Percentiles rank a stretch among this genome's conserved stretches.
Evolutionary conservation across 2,888 invertebrate species (phyloP).

Genomic region (Drosophila limbata): DNA sequence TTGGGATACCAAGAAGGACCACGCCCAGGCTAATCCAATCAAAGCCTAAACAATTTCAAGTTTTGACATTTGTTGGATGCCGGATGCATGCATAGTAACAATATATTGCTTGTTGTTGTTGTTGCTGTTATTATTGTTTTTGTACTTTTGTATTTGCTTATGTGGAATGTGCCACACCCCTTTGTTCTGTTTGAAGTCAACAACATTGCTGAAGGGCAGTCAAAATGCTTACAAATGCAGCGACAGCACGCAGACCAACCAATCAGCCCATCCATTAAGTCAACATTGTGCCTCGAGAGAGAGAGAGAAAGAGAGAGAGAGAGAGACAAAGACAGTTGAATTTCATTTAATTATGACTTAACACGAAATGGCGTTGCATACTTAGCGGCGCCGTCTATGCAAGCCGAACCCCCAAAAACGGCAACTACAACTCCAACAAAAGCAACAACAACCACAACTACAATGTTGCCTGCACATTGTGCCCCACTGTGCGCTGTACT

Average conservation of each 20-base stretch:
- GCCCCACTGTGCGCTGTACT: background rate
- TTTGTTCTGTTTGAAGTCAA: constrained; percentile 44
- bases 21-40: constrained; percentile 59
- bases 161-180: constrained; percentile 43
- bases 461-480: constrained; percentile 2
- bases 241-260: constrained; percentile 48
- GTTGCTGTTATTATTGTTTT: constrained; percentile 9
- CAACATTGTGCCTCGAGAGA: background rate
- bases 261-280: constrained; percentile 7
- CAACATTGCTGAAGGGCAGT: constrained; percentile 56
- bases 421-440: background rate
- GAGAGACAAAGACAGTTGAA: constrained; percentile 39
- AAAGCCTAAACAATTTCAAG: constrained; percentile 44
- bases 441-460: background rate
- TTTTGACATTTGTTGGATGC: constrained; percentile 40
- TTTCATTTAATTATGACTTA: constrained; percentile 76
- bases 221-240: constrained; percentile 54
- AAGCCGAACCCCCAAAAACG: constrained; percentile 26
- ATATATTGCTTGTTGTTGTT: constrained; percentile 10
- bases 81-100: constrained; percentile 51
- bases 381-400: constrained; percentile 63
- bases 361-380: constrained; percentile 76
- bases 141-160: constrained; percentile 9
- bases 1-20: constrained; percentile 9
- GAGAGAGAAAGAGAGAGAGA: background rate